phyloP scores from a whole-genome alignment of 2,797 vertebrate species.

The Etheostoma nigrum region DNA sequence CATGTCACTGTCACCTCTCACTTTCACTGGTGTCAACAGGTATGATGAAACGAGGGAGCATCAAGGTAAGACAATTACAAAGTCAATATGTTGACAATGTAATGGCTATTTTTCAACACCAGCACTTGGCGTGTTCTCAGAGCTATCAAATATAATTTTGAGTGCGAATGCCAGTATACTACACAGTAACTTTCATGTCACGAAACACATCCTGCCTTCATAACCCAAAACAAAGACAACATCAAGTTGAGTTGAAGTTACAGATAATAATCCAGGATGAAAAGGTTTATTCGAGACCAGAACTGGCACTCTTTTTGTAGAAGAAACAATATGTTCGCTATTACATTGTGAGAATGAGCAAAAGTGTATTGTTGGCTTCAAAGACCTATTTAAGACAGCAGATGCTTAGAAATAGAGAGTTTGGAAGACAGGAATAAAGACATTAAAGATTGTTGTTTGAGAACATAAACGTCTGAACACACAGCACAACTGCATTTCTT shows the following conservation, averaged over 20 bases:
- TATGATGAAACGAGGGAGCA: constrained; percentile 43
- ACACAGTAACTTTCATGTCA: constrained; percentile 1
- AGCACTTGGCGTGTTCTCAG: constrained; percentile 13
- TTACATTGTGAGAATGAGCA: background rate
- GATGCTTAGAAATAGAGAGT: background rate
- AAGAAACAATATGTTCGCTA: background rate
- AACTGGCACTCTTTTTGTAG: background rate
- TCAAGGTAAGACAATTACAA: constrained; percentile 15
- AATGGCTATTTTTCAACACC: constrained; percentile 12
- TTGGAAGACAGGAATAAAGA: constrained; percentile 2
- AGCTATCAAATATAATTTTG: constrained; percentile 11
- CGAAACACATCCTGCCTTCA: background rate
- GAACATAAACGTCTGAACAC: constrained; percentile 8
- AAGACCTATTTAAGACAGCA: background rate
- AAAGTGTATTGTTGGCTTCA: constrained; percentile 8
- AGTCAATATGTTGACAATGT: constrained; percentile 14
- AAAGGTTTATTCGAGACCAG: background rate
- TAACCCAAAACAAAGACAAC: constrained; percentile 2
- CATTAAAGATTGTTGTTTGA: background rate
- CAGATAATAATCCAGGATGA: background rate
- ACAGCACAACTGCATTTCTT: constrained; percentile 19
- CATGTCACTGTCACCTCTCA: constrained; percentile 30
- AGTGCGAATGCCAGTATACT: constrained; percentile 9
- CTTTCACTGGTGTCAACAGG: constrained; percentile 54
- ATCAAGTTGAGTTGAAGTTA: background rate